Evolutionary conservation across 2,113 vertebrate species (phyloP), one percentile per base, ranked within the genome.

Genomic region (Etia nguti): DNA sequence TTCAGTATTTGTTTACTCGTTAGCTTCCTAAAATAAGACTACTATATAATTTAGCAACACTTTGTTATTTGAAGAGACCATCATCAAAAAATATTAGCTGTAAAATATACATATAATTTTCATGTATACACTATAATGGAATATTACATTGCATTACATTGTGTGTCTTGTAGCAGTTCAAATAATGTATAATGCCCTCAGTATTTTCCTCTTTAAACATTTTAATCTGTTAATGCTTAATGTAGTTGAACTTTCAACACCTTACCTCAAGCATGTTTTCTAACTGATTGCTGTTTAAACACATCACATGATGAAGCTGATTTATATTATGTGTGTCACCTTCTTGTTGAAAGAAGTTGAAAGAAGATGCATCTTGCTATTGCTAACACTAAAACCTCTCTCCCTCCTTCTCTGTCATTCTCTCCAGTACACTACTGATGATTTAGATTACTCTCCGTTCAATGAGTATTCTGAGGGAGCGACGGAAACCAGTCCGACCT

Each of bases 401-500:
- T 12, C 57, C 55, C 79, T 88, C 29, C 31, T 84, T 79, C 96
- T 96, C 62, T 90, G 56, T 95, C 96, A 93, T 96, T 91, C 91
- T 84, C 96, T 96, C 87, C 96, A 99, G 98, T 99, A 99, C 93
- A 90, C 96, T 94, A 97, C 98, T 92, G 97, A 97, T 95, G 97
- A 98, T 94, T 95, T 97, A 97, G 94, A 98, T 94, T 98, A 99
- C 54, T 97, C 97, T 97, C 97, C 98, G 80, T 95, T 92, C 95
- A 98, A 99, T 98, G 98, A 99, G 92, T 98, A 99, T 97, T 97
- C 97, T 96, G 98, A 98, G 87, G 96, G 97, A 96, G 96, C 98
- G 86, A 96, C 96, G 96, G 97, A 97, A 81, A 96, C 86, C 92
- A 80, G 96, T 96, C 95, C 98, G 48, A 96, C 97, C 1, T 97